Evolutionary conservation across 1,140 invertebrate species (phyloP), one percentile per base, ranked within the genome.

Genomic region (Nephotettix cincticeps): DNA sequence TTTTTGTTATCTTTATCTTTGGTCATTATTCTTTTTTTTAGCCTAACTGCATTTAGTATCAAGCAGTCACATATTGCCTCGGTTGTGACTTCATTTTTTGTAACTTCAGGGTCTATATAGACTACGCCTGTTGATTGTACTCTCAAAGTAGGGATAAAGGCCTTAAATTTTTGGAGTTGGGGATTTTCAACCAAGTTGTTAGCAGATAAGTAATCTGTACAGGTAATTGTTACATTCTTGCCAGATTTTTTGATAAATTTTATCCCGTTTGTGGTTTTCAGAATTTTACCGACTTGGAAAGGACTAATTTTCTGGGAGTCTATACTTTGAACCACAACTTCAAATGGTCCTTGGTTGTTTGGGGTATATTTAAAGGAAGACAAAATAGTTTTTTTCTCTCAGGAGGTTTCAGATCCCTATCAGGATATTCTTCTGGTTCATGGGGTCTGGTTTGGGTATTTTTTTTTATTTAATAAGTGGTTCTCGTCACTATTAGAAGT

Each of bases 281-380:
- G 6, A 36, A 65, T 32, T 65, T 65, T 65, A 9, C 63, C 63
- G 3, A 65, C 19, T 13, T 2, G 2, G 23, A 65, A 65, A 14
- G 63, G 30, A 36, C 27, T 65, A 4, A 65, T 36, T 65, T 65
- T 65, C 11, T 1, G 2, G 30, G 30, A 36, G 9, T 65, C n/a
- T 21, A 36, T 36, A 9, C 36, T 36, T 19, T 32, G 27, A 21
- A 65, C 11, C 19, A 65, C 21, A 17, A 65, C 30, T 19, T 65
- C 63, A 36, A 65, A 65, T 2, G 63, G 63, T 2, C 63, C 63
- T 65, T 65, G 30, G 25, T 69, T 30, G 4, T 36, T 4, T 4
- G 32, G 32, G 32, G 4, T 36, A 36, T 36, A 36, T 36, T 14
- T 36, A n/a, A n/a, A n/a, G 4, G 4, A 6, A 4, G 4, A 6